Conservation (phyloP, 2,888 invertebrate genomes). For the Drosophila planitibia region DNA sequence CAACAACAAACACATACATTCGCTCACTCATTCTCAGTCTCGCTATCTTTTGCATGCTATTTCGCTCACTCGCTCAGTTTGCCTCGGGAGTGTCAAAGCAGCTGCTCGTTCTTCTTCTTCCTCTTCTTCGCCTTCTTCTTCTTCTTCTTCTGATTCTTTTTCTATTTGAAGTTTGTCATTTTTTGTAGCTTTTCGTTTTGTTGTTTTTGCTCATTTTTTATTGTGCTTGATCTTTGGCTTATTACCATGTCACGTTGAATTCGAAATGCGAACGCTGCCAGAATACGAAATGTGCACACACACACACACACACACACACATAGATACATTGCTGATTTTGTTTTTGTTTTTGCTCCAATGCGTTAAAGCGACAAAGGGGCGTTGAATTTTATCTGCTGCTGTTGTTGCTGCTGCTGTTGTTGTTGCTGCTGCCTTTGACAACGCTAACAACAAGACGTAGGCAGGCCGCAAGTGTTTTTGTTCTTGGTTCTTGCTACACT, state of each 20-base stretch:
- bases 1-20: constrained; percentile 29
- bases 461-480: constrained; percentile 38
- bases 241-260: constrained; percentile 82
- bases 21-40: constrained; percentile 35
- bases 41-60: not conserved
- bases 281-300: constrained; percentile 56
- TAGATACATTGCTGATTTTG: constrained; percentile 14
- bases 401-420: not conserved
- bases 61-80: constrained; percentile 9
- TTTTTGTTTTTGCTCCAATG: constrained; percentile 45
- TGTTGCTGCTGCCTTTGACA: constrained; percentile 44
- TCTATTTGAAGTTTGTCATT: constrained; percentile 54
- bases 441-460: constrained; percentile 51
- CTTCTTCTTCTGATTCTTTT: constrained; percentile 23
- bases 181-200: constrained; percentile 42
- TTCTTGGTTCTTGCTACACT: constrained; percentile 28
- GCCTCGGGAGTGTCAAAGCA: constrained; percentile 51
- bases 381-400: constrained; percentile 44
- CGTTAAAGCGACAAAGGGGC: constrained; percentile 75
- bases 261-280: constrained; percentile 70
- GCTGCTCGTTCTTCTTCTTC: constrained; percentile 37
- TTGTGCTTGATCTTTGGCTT: constrained; percentile 83
- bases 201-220: constrained; percentile 61
- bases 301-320: constrained; percentile 3
- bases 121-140: constrained; percentile 7